Evolutionary conservation across 2,113 vertebrate genomes (phyloP).

Genomic region (Sialia sialis): DNA sequence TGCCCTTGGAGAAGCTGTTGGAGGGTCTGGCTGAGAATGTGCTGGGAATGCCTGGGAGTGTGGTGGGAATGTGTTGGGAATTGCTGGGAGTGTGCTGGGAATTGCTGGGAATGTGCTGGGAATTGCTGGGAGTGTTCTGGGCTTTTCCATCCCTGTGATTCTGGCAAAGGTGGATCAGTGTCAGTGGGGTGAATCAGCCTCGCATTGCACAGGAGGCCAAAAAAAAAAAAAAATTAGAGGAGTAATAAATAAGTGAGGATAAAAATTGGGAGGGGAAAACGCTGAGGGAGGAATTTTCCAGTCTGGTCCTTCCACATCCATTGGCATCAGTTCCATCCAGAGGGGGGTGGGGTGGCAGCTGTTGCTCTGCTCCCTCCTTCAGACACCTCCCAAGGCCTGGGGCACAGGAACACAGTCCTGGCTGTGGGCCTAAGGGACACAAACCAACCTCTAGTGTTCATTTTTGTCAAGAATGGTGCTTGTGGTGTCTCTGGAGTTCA

Average conservation of each 20-base stretch:
- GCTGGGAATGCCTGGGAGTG: not conserved
- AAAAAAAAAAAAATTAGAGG: not conserved
- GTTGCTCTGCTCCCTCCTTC: not conserved
- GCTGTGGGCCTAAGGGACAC: not conserved
- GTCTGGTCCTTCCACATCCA: fast-evolving
- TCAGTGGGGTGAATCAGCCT: not conserved
- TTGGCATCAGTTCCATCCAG: not conserved
- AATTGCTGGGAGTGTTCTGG: not conserved
- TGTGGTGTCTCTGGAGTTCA: not conserved
- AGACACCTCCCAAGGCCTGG: not conserved
- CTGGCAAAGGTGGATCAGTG: not conserved
- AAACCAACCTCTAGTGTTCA: not conserved
- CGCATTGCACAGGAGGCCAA: not conserved
- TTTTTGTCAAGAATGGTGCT: not conserved
- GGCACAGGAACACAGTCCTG: not conserved
- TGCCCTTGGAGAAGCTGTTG: not conserved
- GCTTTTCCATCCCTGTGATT: fast-evolving
- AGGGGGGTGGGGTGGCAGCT: not conserved
- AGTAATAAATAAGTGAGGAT: not conserved
- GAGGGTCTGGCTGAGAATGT: not conserved
- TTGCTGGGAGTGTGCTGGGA: too few relatives aligned
- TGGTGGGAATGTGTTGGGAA: too few relatives aligned
- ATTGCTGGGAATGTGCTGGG: too few relatives aligned
- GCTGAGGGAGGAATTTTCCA: not conserved
- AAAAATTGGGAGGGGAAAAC: not conserved